Base-by-base conservation (phyloP, 2,797 vertebrate species). In the Geotrypetes seraphini region DNA sequence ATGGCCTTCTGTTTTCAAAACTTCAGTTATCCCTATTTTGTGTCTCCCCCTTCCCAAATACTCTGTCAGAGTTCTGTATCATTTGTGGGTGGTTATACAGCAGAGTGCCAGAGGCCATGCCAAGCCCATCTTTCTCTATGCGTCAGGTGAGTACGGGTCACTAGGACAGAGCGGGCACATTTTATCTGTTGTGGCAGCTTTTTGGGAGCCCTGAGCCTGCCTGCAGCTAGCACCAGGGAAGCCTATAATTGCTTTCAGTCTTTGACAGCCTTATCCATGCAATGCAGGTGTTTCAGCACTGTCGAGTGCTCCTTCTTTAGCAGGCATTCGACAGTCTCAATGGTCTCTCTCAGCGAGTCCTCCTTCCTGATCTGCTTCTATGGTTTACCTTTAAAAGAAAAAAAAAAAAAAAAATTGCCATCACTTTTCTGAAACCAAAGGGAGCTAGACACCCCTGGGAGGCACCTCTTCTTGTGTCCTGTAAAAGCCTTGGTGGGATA, bases 241-340 rank as follows among this genome's bases (percentile, higher is more conserved):
- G 91, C 85, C 90, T 96, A 94, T 96, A 96, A 96, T 96, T 95
- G 92, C 91, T 92, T 94, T 86, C 75, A 82, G 82, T 80, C 80
- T 59, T 55, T 87, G 69, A 77, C 76, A 72, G 63, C 50, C 43
- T 7, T 3, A 32, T 25, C 19, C 4, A 12, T 1, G 19, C n/a
- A n/a, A n/a, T n/a, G n/a, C n/a, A n/a, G n/a, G 2, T 23, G 47
- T 49, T 31, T 16, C 47, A n/a, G 40, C 38, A 3, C 30, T 13
- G 39, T 22, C 40, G 26, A 25, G 38, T 10, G 1, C 30, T 24
- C 47, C 45, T 4, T 4, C 27, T 21, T 34, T 9, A 31, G 22
- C 16, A 17, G 20, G 35, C 16, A 11, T 3, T 5, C 18, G 21
- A 31, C 19, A 22, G 27, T 3, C n/a, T n/a, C n/a, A n/a, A n/a